phyloP scores from a whole-genome alignment of 1,140 invertebrate genomes.

The Drosophila virilis region DNA sequence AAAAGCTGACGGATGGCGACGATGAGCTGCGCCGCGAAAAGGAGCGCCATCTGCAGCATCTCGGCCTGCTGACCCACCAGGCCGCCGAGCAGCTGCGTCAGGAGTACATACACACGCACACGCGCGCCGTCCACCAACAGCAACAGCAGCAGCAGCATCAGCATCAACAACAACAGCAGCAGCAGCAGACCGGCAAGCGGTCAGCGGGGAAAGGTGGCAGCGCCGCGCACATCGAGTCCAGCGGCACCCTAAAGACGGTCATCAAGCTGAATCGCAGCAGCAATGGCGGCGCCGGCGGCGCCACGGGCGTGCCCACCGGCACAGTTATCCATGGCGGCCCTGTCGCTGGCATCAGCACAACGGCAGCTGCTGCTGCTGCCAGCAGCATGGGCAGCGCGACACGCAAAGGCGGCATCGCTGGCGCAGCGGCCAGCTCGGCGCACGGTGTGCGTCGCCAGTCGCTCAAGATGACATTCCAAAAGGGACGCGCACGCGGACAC shows the following conservation, averaged over 20 bases:
- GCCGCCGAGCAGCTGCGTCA: slow-evolving; percentile 85
- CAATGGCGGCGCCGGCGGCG: slow-evolving; percentile 53
- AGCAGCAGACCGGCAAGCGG: slow-evolving; percentile 80
- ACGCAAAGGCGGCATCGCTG: slow-evolving; percentile 49
- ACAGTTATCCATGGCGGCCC: slow-evolving; percentile 61
- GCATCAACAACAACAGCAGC: slow-evolving; percentile 79
- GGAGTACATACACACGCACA: slow-evolving; percentile 83
- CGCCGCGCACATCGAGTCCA: slow-evolving; percentile 85
- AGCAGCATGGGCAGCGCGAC: slow-evolving; percentile 83
- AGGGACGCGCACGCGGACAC: slow-evolving; percentile 87
- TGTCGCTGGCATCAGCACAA: slow-evolving; percentile 24
- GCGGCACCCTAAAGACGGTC: slow-evolving; percentile 91
- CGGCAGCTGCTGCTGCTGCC: slow-evolving; percentile 81
- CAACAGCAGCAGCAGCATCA: slow-evolving; percentile 60
- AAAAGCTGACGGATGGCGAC: slow-evolving; percentile 22
- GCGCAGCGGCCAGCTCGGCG: slow-evolving; percentile 79
- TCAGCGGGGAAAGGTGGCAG: slow-evolving; percentile 65
- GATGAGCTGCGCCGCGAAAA: slow-evolving; percentile 84
- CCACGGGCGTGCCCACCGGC: slow-evolving; percentile 56
- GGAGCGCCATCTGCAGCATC: slow-evolving; percentile 87
- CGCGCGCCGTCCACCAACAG: slow-evolving; percentile 48
- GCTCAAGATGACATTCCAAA: slow-evolving; percentile 92
- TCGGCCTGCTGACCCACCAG: slow-evolving; percentile 88
- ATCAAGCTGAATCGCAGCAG: slow-evolving; percentile 88
- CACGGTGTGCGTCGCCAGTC: slow-evolving; percentile 87